Conservation (phyloP, 2,797 vertebrate species). For the Sitta carolinensis region DNA sequence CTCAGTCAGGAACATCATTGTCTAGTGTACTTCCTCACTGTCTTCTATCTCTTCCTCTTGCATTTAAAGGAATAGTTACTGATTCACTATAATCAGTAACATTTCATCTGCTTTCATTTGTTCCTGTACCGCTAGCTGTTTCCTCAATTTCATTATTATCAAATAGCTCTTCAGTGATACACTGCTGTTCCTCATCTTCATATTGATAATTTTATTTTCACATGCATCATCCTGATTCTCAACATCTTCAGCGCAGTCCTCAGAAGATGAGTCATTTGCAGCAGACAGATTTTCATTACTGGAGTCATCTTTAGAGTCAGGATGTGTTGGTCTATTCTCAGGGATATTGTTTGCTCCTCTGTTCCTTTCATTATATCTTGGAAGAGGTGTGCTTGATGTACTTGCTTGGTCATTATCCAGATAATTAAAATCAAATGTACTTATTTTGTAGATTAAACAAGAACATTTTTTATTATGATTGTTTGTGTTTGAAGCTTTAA, state of each 20-base stretch:
- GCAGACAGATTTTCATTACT: conserved; percentile 78
- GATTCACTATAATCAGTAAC: conserved; percentile 64
- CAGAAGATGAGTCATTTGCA: conserved; percentile 77
- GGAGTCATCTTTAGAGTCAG: conserved; percentile 71
- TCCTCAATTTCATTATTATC: conserved; percentile 76
- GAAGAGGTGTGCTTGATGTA: conserved; percentile 75
- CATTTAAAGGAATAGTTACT: conserved; percentile 64
- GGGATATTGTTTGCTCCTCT: conserved; percentile 76
- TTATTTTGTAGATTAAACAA: conserved; percentile 79
- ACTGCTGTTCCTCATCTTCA: conserved; percentile 77
- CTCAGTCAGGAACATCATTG: not conserved
- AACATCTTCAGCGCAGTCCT: conserved; percentile 71
- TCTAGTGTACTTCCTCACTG: conserved; percentile 39
- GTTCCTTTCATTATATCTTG: conserved; percentile 77
- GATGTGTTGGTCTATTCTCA: conserved; percentile 74
- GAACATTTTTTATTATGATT: conserved; percentile 76
- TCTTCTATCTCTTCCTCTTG: conserved; percentile 52
- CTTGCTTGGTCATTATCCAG: conserved; percentile 77
- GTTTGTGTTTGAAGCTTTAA: conserved; percentile 74
- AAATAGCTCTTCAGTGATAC: conserved; percentile 73
- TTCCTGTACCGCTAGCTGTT: conserved; percentile 67
- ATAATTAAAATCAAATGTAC: conserved; percentile 82
- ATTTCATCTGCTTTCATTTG: conserved; percentile 75
- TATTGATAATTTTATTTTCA: conserved; percentile 80
- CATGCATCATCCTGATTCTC: conserved; percentile 76